Evolutionary conservation across 2,113 vertebrate genomes (phyloP), one percentile per base, ranked within the genome.

Genomic region (Mirza zaza): DNA sequence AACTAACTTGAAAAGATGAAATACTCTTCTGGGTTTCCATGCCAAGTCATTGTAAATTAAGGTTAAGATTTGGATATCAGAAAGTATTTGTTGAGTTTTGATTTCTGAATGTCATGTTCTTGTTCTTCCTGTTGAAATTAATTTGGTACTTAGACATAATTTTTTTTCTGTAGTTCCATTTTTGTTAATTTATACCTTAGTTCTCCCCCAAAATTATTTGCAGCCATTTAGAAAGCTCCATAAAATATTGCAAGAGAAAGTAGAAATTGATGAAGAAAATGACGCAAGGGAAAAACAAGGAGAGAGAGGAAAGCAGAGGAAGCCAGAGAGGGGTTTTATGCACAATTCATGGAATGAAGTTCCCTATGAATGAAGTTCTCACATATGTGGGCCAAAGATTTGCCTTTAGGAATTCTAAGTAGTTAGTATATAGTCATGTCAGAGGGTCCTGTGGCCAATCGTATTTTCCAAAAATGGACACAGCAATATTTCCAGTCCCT

Each of bases 91-190:
- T 34, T 90, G 17, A 42, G 39, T 91, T 96, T 96, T 93, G 42
- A 91, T 83, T 95, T 67, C 57, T 76, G n/a, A 71, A 75, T 36
- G 17, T 50, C 79, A 84, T 42, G 39, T 76, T 84, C 61, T 89
- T 95, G 11, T 73, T 97, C 52, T 63, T 94, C 42, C 21, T 52
- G n/a, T 93, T 96, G 52, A 96, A 96, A 94, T 81, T 86, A 90
- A 91, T 84, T 94, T 94, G 36, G 8, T 87, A 80, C 4, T 67
- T 65, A 95, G 57, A 73, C 71, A 73, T 82, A 85, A n/a, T 48
- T 93, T 95, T 88, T 88, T 94, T 87, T 36, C 81, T 89, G 18
- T 65, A 83, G 14, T 59, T 88, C 27, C 70, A 75, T 77, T 95
- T 94, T 59, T 85, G 59, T 80, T 97, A 2, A 76, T 87, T 88